Evolutionary conservation across 64 coral and sea anemone genomes (phyloP), one percentile per base, ranked within the genome.

Genomic region (Stichodactyla mertensii): DNA sequence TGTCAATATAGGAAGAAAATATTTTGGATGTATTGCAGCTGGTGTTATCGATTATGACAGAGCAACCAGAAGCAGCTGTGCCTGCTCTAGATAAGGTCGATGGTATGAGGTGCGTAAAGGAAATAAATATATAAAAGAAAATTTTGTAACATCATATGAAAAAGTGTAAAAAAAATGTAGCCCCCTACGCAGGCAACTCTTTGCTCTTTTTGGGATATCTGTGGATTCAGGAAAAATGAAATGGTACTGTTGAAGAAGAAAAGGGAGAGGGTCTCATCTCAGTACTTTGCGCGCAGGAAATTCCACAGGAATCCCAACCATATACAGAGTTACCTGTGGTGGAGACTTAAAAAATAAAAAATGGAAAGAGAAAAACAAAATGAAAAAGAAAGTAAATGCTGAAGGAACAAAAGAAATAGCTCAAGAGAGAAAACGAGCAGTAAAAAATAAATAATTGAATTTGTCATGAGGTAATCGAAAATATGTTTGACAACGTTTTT

Each of bases 11-110:
- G n/a, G 93, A 95, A 82, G 97, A 95, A 92, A 92, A 99, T 89
- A 71, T 99, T 10, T 51, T 99, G 24, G 97, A 99, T 84, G 93
- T 99, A 10, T 56, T 99, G 64, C 97, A 91, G 84, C 82, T 95
- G 13, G 93, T 99, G 51, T 71, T 99, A 16, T 94, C 93, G 56
- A 91, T 99, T 23, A 95, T 99, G 93, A 94, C 90, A 14, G 97
- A 99, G 57, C 90, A 99, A 55, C 97, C 97, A 12, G 93, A 95
- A 71, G 84, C 91, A 18, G 91, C 87, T 16, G 86, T 99, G 20
- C 85, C 90, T 52, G 85, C 92, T 14, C 87, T 99, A n/a, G 97
- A 94, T 70, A 92, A 90, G 83, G 90, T 99, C 4, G 93, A 99
- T 58, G 97, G 97, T 23, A 15, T 99, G 54, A 99, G 93, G 93